Evolutionary conservation across 2,888 invertebrate genomes (phyloP).

Genomic region (Lamellibrachia columna): DNA sequence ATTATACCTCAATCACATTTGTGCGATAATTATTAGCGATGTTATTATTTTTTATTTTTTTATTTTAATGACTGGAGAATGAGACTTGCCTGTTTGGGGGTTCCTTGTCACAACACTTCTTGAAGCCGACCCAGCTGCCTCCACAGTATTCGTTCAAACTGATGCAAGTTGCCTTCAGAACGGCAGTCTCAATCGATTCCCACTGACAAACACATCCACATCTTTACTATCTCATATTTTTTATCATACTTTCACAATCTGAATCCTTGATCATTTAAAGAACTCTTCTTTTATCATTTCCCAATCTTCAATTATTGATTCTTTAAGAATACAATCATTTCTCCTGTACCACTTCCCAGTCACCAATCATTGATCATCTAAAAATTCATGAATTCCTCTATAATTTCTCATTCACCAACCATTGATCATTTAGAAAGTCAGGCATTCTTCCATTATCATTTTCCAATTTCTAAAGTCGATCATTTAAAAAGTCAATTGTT

Average conservation of each 20-base stretch:
- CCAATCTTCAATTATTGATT: not conserved
- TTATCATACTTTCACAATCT: not conserved
- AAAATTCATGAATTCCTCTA: too few species aligned
- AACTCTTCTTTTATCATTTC: not conserved
- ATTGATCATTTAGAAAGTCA: too few species aligned
- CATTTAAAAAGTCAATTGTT: too few species aligned
- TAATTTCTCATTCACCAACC: too few species aligned
- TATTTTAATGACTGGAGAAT: not conserved
- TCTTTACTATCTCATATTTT: not conserved
- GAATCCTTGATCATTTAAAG: too few species aligned
- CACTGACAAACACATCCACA: conserved; percentile 8
- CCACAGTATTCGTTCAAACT: conserved; percentile 22
- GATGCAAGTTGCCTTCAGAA: not conserved
- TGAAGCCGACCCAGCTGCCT: not conserved
- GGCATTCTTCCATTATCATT: too few species aligned
- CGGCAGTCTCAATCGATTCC: not conserved
- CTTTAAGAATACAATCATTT: too few species aligned
- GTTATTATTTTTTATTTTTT: too few species aligned
- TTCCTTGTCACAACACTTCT: not conserved
- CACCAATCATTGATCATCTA: not conserved
- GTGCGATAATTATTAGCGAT: too few species aligned
- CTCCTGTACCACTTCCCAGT: too few species aligned
- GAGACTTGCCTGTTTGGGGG: not conserved
- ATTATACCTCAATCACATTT: too few species aligned
- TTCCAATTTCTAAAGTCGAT: too few species aligned